Base-by-base conservation (phyloP, 2,888 invertebrate genomes). In the Hydraecia micacea region DNA sequence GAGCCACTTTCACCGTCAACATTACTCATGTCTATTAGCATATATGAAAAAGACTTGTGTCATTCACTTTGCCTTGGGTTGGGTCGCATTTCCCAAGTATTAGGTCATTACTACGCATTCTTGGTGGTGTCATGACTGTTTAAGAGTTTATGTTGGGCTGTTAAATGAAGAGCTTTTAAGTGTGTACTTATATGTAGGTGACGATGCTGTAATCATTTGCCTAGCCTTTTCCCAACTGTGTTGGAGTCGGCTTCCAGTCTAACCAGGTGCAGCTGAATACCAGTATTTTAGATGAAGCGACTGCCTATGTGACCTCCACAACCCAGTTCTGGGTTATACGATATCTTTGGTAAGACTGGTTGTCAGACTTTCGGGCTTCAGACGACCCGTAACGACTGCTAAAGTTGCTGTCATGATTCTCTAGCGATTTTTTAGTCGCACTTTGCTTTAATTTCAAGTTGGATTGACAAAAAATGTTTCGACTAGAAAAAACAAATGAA, bases 1-100 rank as follows among this genome's bases (percentile, higher is more conserved):
- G 74, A 77, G 87, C 89, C 79, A 93, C 95, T 95, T 95, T 95
- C 95, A 90, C 94, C 89, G 81, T 89, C 92, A 65, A 91, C 92
- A 92, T 94, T 94, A 92, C 89, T 92, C 92, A 92, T 88, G 87
- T 78, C 81, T 85, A 88, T 89, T 87, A 89, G 85, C 83, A 89
- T 90, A 88, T 89, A 88, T 83, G 85, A 73, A 68, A 83, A 60
- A 77, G 74, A 78, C 85, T 85, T 65, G 75, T 86, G 84, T 85
- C 90, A 89, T 89, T 91, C 89, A 90, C 87, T 81, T 84, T 78
- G 71, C 67, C 73, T 84, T 81, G 84, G 88, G 88, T 81, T 86
- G 84, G 88, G 86, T 86, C 71, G 63, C 60, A 63, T 52, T 84
- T 87, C 77, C 49, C 67, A 80, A 84, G 77, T 75, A 85, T 85